Evolutionary conservation across 2,888 invertebrate species (phyloP).

Genomic region (Drosophila tripunctata): DNA sequence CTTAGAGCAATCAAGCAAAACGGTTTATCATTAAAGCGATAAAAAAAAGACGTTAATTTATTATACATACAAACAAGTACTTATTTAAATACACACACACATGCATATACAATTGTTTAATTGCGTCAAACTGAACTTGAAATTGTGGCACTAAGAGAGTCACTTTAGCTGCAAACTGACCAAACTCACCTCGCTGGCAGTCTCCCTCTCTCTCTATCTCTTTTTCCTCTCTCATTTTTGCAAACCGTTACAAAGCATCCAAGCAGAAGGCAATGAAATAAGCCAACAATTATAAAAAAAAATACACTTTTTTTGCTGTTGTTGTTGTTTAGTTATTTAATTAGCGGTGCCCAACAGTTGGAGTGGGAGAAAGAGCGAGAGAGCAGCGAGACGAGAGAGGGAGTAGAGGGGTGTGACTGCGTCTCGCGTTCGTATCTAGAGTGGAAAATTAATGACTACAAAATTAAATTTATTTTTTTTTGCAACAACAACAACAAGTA

Average conservation of each 20-base stretch:
- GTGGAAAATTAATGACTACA: conserved; percentile 80
- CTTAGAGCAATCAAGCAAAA: conserved; percentile 78
- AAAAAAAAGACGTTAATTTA: conserved; percentile 77
- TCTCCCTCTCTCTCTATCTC: conserved; percentile 2
- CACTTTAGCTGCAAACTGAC: conserved; percentile 14
- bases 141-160: conserved; percentile 25
- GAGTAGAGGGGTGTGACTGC: conserved; percentile 24
- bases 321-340: conserved; percentile 81
- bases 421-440: conserved; percentile 78
- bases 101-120: conserved; percentile 43
- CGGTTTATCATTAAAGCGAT: conserved; percentile 74
- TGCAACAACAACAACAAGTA: conserved; percentile 60
- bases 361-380: background rate
- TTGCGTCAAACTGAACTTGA: conserved; percentile 66
- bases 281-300: conserved; percentile 70
- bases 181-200: conserved; percentile 3
- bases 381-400: background rate
- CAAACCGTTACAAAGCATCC: conserved; percentile 58
- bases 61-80: conserved; percentile 39
- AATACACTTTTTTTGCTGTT: conserved; percentile 56
- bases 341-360: conserved; percentile 56
- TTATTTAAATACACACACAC: conserved; percentile 21
- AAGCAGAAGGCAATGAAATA: conserved; percentile 61
- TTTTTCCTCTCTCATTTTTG: conserved; percentile 17
- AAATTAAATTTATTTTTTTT: conserved; percentile 81